These are phyloP conservation scores for Heterocephalus glaber DNA, from an alignment of 2,113 vertebrate species.

Conservation along the genomic window DNA sequence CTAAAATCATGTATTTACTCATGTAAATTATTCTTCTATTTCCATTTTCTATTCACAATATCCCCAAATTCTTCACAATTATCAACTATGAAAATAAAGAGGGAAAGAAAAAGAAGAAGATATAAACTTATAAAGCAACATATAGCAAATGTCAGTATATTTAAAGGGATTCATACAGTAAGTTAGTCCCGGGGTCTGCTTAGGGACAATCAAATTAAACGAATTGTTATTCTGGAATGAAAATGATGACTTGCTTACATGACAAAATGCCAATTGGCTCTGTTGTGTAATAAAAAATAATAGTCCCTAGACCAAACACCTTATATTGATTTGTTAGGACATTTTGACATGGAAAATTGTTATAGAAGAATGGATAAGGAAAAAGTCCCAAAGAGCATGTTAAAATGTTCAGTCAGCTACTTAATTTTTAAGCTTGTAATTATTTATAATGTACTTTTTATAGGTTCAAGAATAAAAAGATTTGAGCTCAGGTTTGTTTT, in stretches of 20 bases:
- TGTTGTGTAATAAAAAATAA: constrained; percentile 71
- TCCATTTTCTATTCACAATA: constrained; percentile 57
- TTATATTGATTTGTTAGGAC: constrained; percentile 69
- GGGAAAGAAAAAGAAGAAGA: not conserved
- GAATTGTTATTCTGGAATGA: constrained; percentile 79
- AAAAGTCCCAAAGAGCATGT: constrained; percentile 76
- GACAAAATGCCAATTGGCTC: constrained; percentile 77
- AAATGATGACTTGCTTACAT: constrained; percentile 70
- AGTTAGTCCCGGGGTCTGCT: constrained; percentile 70
- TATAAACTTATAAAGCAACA: constrained; percentile 74
- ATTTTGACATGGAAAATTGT: constrained; percentile 80
- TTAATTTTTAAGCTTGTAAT: constrained; percentile 81
- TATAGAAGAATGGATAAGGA: constrained; percentile 79
- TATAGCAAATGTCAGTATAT: constrained; percentile 69
- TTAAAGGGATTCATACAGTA: constrained; percentile 75
- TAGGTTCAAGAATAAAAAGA: constrained; percentile 62
- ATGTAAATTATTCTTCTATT: not conserved
- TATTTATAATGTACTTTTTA: constrained; percentile 77
- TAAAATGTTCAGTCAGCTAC: constrained; percentile 81
- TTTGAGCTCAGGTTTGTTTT: constrained; percentile 62
- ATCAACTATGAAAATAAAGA: not conserved
- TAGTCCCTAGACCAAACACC: constrained; percentile 70
- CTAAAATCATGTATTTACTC: constrained; percentile 42
- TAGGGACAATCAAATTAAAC: constrained; percentile 82
- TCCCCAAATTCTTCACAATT: constrained; percentile 59